Conservation (phyloP, 1,140 invertebrate species). For the Aphaenogaster ashmeadi region DNA sequence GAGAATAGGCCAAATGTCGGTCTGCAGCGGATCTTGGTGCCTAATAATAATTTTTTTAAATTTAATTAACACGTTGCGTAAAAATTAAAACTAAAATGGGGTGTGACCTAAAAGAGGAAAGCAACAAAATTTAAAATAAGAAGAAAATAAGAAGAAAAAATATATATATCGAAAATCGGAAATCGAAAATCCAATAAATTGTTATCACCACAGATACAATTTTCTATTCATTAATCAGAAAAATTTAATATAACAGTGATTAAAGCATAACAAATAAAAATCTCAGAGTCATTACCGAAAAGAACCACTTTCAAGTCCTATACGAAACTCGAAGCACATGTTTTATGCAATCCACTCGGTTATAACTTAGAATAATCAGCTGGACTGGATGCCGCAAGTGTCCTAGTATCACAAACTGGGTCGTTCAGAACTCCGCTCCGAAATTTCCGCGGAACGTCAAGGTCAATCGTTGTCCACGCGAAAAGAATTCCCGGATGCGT, state of each 20-base stretch:
- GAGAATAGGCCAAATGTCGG: too few relatives aligned
- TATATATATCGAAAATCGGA: not conserved
- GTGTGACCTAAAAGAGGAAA: not conserved
- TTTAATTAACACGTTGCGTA: not conserved
- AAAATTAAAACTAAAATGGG: conserved; percentile 6
- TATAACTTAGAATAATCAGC: not conserved
- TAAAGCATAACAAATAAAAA: not conserved
- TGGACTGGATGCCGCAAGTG: too few relatives aligned
- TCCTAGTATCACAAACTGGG: conserved; percentile 23
- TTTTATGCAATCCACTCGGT: not conserved
- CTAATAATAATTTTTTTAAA: not conserved
- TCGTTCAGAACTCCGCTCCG: not conserved
- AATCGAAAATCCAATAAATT: not conserved
- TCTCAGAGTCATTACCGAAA: not conserved
- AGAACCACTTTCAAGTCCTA: not conserved
- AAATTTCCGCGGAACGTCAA: conserved; percentile 59
- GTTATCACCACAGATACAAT: not conserved
- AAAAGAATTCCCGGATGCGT: conserved; percentile 34
- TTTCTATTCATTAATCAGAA: not conserved
- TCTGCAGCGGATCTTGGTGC: too few relatives aligned
- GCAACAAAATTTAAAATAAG: not conserved
- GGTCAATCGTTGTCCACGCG: conserved; percentile 20
- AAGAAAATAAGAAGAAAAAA: not conserved
- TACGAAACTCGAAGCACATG: not conserved
- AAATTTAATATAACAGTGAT: not conserved